A percentile compares a stretch with the other conserved stretches of the same genome.
Conservation (phyloP, 2,888 invertebrate genomes). For the Sarcophaga caerulescens region DNA sequence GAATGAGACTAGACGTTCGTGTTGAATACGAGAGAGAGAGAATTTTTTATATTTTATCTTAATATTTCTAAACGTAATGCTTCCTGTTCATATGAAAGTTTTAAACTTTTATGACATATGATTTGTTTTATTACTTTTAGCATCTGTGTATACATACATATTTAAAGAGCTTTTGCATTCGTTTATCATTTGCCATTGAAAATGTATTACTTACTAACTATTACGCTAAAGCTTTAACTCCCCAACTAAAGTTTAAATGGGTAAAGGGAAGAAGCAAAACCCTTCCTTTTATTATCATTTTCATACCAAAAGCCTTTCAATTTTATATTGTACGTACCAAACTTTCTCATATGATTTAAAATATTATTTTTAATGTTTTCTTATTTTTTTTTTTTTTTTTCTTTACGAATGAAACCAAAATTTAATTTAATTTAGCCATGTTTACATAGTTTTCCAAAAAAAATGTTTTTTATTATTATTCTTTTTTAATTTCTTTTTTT, state of each 20-base stretch:
- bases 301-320: too few relatives aligned
- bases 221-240: too few relatives aligned
- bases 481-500: constrained; percentile 23
- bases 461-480: background rate
- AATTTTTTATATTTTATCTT: background rate
- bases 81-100: constrained; percentile 10
- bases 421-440: constrained; percentile 20
- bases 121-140: too few relatives aligned
- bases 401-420: constrained; percentile 26
- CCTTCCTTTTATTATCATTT: too few relatives aligned
- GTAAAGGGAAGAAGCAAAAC: too few relatives aligned
- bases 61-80: constrained; percentile 1
- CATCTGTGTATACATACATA: too few relatives aligned
- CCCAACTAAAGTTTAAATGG: too few relatives aligned
- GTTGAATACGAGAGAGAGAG: background rate
- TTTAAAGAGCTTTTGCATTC: too few relatives aligned
- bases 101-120: background rate
- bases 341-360: background rate
- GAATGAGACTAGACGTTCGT: background rate
- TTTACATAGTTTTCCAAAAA: background rate
- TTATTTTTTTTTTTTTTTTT: too few relatives aligned
- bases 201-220: too few relatives aligned
- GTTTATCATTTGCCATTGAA: too few relatives aligned
- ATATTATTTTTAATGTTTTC: constrained; percentile 1
- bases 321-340: too few relatives aligned